Percentiles rank a stretch among this genome's conserved stretches.
phyloP scores from a whole-genome alignment of 2,888 invertebrate species.

The Parthenolecanium corni region DNA sequence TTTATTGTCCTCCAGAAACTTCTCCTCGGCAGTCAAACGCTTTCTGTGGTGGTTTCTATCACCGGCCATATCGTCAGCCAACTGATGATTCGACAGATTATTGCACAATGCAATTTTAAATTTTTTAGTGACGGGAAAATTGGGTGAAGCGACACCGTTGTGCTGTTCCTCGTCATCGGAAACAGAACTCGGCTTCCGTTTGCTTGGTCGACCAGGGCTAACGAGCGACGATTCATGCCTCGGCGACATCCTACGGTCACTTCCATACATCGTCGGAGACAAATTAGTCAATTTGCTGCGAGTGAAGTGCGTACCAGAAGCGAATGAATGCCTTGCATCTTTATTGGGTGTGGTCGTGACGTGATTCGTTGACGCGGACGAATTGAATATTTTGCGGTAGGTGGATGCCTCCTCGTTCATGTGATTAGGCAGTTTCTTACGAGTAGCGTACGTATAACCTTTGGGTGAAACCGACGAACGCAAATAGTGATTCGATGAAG shows the following conservation, averaged over 20 bases:
- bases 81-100: not conserved
- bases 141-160: not conserved
- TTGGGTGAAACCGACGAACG: constrained; percentile 20
- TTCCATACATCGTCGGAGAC: not conserved
- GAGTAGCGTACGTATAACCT: not conserved
- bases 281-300: constrained; percentile 4
- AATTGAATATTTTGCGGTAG: not conserved
- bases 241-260: constrained; percentile 1
- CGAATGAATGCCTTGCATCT: not conserved
- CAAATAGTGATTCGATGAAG: constrained; percentile 15
- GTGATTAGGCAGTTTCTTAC: not conserved
- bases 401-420: not conserved
- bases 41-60: not conserved
- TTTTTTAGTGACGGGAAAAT: constrained; percentile 8
- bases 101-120: not conserved
- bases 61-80: not conserved
- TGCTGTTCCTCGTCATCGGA: constrained; percentile 9
- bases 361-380: not conserved
- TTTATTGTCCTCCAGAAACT: constrained; percentile 44
- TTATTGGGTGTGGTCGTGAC: not conserved
- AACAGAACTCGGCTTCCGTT: not conserved
- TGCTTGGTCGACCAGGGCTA: not conserved
- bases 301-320: not conserved
- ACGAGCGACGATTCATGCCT: not conserved
- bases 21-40: constrained; percentile 39